Percentiles rank a stretch among this genome's conserved stretches.
Conservation (phyloP, 2,888 invertebrate species). For the Drosophila affinis region DNA sequence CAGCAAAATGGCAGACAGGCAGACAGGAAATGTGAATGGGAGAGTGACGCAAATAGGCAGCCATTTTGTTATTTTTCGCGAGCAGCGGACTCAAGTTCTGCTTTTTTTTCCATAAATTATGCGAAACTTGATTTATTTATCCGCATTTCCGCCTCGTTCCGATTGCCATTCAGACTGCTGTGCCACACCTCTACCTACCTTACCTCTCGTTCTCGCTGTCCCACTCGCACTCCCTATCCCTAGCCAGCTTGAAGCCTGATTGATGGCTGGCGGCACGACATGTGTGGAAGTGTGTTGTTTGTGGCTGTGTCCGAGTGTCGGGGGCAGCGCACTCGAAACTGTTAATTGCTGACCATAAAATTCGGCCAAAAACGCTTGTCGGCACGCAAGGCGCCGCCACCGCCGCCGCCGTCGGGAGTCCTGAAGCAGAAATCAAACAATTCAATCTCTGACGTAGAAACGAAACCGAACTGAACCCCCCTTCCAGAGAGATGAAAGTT, state of each 20-base stretch:
- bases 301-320: slow-evolving; percentile 53
- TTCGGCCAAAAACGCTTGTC: slow-evolving; percentile 50
- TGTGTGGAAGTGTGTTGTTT: slow-evolving; percentile 45
- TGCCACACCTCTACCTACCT: slow-evolving; percentile 50
- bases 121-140: slow-evolving; percentile 64
- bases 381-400: slow-evolving; percentile 54
- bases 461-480: background rate
- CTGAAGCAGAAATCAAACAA: slow-evolving; percentile 40
- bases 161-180: slow-evolving; percentile 70
- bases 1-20: background rate
- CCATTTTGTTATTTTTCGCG: slow-evolving; percentile 39
- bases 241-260: slow-evolving; percentile 43
- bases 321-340: slow-evolving; percentile 48
- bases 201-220: no score
- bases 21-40: background rate
- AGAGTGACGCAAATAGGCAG: slow-evolving; percentile 41
- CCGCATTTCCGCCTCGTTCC: slow-evolving; percentile 60
- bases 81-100: slow-evolving; percentile 5
- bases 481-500: slow-evolving; percentile 19
- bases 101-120: slow-evolving; percentile 43
- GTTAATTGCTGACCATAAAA: slow-evolving; percentile 75
- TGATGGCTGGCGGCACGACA: slow-evolving; percentile 66
- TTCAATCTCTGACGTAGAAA: slow-evolving; percentile 63
- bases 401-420: background rate
- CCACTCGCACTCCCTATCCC: no score